These are phyloP conservation scores for Beaufortia kweichowensis DNA, from an alignment of 2,113 vertebrate genomes.

Conservation along the genomic window DNA sequence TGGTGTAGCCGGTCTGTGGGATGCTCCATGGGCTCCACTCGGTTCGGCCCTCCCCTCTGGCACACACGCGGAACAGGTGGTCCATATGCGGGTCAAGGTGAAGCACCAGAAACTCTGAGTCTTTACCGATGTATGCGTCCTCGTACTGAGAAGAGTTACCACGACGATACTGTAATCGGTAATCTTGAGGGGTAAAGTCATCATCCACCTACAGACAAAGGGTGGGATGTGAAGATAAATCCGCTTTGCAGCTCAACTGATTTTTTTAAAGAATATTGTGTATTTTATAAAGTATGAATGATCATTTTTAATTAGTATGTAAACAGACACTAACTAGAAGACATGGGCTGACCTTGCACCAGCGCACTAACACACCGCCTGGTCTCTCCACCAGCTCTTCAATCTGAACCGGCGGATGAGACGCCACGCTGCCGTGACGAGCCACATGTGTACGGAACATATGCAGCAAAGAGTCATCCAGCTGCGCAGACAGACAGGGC, in stretches of 20 bases:
- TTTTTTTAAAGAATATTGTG: not conserved
- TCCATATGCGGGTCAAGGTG: conserved; percentile 87
- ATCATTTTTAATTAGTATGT: not conserved
- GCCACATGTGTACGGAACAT: conserved; percentile 83
- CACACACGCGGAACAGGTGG: conserved; percentile 92
- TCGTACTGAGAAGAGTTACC: conserved; percentile 81
- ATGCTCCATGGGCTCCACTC: conserved; percentile 98
- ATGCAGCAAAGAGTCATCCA: conserved; percentile 89
- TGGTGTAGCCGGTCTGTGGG: conserved; percentile 83
- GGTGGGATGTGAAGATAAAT: not conserved
- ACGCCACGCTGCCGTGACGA: conserved; percentile 86
- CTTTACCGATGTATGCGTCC: conserved; percentile 87
- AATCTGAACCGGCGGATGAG: conserved; percentile 91
- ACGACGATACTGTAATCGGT: conserved; percentile 88
- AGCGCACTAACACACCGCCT: conserved; percentile 90
- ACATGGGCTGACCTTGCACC: conserved; percentile 86
- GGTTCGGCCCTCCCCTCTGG: conserved; percentile 88
- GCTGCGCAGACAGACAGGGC: conserved; percentile 91
- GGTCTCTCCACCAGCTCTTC: conserved; percentile 93
- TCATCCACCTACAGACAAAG: conserved; percentile 84
- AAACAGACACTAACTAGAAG: not conserved
- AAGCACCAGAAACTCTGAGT: conserved; percentile 87
- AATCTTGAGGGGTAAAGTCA: conserved; percentile 86
- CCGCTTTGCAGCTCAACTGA: too few species aligned
- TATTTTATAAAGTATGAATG: not conserved